A percentile compares a stretch with the other conserved stretches of the same genome.
phyloP scores from a whole-genome alignment of 1,140 invertebrate species.

The Pseudomyrmex flavicornis region DNA sequence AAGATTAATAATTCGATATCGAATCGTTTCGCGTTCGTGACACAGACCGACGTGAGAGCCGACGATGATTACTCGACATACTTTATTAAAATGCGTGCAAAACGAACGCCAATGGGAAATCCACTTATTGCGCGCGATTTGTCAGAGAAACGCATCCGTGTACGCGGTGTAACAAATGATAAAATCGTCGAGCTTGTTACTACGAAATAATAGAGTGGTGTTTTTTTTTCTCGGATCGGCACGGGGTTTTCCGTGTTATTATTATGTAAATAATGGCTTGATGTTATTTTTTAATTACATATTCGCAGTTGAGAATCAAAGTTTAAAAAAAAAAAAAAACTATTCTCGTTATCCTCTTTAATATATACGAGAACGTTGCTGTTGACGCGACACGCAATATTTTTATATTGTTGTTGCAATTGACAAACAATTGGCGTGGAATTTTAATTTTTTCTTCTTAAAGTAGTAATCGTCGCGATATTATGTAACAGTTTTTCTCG shows the following conservation, averaged over 20 bases:
- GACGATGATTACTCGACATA: constrained; percentile 21
- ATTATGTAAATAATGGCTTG: background rate
- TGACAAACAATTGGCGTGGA: too few species aligned
- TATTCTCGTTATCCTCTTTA: too few species aligned
- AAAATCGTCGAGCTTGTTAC: background rate
- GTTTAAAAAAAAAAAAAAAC: too few species aligned
- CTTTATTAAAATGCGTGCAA: constrained; percentile 28
- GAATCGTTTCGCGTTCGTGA: background rate
- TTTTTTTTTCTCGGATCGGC: background rate
- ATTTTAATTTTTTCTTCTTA: too few species aligned
- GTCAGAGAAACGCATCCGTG: background rate
- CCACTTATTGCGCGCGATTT: constrained; percentile 49
- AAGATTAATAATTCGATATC: constrained; percentile 51
- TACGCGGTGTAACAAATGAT: constrained; percentile 7
- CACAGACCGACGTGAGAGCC: background rate
- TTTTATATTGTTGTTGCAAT: too few species aligned
- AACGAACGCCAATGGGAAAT: constrained; percentile 19
- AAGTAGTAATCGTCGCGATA: too few species aligned
- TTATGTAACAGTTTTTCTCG: too few species aligned
- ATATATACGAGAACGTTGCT: too few species aligned
- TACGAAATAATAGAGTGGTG: constrained; percentile 7
- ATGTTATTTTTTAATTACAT: too few species aligned
- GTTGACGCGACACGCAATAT: too few species aligned
- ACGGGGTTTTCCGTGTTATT: background rate
- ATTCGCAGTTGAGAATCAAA: too few species aligned